Conservation (phyloP, 2,113 vertebrate species). For the Typhlomys cinereus region DNA sequence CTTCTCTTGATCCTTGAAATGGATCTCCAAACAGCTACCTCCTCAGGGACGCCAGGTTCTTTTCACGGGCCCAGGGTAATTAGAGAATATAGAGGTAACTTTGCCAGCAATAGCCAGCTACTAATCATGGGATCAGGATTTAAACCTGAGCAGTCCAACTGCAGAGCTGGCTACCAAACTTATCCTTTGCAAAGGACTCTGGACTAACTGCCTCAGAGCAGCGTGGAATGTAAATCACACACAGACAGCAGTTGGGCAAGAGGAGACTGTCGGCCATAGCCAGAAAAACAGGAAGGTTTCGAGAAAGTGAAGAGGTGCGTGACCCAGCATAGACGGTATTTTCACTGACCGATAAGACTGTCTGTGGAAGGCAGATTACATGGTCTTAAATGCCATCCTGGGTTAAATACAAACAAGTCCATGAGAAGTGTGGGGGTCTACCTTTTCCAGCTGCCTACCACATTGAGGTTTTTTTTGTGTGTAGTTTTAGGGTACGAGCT, state of each 20-base stretch:
- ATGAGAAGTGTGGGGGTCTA: background rate
- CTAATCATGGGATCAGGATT: background rate
- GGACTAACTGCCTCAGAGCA: background rate
- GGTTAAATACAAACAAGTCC: background rate
- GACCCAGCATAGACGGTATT: rapidly evolving
- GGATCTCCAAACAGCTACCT: background rate
- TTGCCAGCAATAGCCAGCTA: background rate
- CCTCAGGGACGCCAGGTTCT: background rate
- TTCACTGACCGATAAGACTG: background rate
- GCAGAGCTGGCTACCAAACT: background rate
- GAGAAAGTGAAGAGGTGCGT: background rate
- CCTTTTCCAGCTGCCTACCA: background rate
- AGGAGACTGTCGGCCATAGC: background rate
- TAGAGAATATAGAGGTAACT: background rate
- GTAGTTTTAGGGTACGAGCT: background rate
- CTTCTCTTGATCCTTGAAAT: background rate
- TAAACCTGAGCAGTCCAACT: background rate
- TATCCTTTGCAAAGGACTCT: background rate
- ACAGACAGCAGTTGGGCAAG: too few species aligned
- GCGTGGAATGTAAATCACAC: background rate
- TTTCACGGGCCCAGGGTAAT: background rate
- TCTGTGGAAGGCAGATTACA: too few species aligned
- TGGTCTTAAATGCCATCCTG: background rate
- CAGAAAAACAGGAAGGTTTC: background rate
- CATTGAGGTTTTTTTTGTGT: background rate